A percentile compares a stretch with the other conserved stretches of the same genome.
These are phyloP conservation scores for Chaetura pelagica DNA, from an alignment of 2,113 vertebrate species.

Conservation along the genomic window DNA sequence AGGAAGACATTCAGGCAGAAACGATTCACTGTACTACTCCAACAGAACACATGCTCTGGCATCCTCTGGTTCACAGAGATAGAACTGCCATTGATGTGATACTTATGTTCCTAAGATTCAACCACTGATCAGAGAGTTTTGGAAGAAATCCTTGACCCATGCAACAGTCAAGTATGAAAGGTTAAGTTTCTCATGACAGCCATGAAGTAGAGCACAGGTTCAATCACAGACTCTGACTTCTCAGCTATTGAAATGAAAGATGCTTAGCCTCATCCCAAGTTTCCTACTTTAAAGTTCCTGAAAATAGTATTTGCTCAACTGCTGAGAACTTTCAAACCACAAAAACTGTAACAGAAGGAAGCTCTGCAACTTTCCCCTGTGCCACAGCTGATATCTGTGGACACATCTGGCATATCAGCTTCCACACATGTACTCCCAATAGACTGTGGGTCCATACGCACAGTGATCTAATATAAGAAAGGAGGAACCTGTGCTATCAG, in stretches of 20 bases:
- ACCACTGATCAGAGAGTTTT: background rate
- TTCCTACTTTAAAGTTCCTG: background rate
- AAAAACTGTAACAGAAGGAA: background rate
- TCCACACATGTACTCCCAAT: background rate
- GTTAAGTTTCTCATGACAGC: background rate
- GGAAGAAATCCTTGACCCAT: constrained; percentile 16
- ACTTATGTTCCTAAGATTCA: background rate
- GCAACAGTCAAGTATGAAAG: background rate
- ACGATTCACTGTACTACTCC: background rate
- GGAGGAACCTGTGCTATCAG: background rate
- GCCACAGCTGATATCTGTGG: background rate
- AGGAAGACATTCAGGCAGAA: background rate
- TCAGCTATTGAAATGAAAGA: background rate
- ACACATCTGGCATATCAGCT: background rate
- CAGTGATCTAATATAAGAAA: background rate
- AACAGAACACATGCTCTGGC: background rate
- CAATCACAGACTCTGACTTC: background rate
- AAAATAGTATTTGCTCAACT: constrained; percentile 7
- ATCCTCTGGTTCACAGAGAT: background rate
- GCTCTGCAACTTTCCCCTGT: background rate
- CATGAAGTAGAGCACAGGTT: background rate
- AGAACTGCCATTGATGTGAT: background rate
- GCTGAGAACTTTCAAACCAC: background rate
- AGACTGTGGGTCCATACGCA: rapidly evolving
- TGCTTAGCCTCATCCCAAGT: background rate